Conservation (phyloP, 2,888 invertebrate genomes). For the Notodonta ziczac region DNA sequence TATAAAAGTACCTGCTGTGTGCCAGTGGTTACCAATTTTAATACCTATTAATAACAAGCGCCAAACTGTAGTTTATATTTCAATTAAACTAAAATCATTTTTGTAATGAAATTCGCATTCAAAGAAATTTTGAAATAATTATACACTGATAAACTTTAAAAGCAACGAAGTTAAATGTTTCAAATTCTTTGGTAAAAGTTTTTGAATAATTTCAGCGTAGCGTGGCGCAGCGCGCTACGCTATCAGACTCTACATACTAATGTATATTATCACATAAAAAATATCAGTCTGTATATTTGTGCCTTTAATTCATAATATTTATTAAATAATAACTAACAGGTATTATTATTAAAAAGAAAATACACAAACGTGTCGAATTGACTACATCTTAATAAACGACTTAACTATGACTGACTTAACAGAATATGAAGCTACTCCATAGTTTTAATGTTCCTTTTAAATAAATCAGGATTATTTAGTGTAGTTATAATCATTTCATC, state of each 20-base stretch:
- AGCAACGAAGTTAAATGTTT: background rate
- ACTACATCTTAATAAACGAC: too few species aligned
- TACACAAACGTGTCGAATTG: too few species aligned
- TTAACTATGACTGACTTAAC: too few species aligned
- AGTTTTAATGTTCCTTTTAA: too few species aligned
- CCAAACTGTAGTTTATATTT: too few species aligned
- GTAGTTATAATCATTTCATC: too few species aligned
- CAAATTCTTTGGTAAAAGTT: background rate
- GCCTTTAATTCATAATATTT: background rate
- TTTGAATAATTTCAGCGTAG: slow-evolving; percentile 1
- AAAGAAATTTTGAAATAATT: background rate
- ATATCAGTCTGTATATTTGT: background rate
- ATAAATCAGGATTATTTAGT: too few species aligned
- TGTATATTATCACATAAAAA: background rate
- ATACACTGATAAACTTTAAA: background rate
- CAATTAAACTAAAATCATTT: background rate
- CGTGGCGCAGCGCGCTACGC: background rate
- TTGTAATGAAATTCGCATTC: background rate
- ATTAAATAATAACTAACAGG: too few species aligned
- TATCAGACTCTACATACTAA: background rate
- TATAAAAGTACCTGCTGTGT: slow-evolving; percentile 20
- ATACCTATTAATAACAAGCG: too few species aligned
- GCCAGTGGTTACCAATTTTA: slow-evolving; percentile 11
- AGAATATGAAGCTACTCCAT: too few species aligned
- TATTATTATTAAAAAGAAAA: too few species aligned